Evolutionary conservation across 2,797 vertebrate species (phyloP).

Genomic region (Podarcis lilfordi): DNA sequence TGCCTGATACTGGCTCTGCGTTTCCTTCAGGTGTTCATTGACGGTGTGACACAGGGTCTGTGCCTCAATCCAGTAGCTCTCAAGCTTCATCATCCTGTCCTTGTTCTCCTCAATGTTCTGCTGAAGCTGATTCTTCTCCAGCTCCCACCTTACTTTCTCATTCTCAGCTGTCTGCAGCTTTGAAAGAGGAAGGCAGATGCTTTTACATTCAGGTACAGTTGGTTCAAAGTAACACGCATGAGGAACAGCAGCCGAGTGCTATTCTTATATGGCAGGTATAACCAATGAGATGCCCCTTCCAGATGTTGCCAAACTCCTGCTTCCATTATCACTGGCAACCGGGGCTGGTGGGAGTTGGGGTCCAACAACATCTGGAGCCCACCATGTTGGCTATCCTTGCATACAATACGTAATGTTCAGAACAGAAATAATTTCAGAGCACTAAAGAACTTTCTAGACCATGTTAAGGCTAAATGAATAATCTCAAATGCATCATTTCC

Average conservation of each 20-base stretch:
- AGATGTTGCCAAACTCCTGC: no score
- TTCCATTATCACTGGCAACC: no score
- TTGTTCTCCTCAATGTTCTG: constrained; percentile 99
- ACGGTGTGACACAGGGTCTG: constrained; percentile 97
- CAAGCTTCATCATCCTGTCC: constrained; percentile 96
- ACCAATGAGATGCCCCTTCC: no score
- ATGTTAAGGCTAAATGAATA: not conserved
- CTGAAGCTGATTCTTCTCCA: constrained; percentile 94
- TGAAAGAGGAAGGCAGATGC: constrained; percentile 53
- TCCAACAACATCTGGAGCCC: no score
- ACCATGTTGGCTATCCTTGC: not conserved
- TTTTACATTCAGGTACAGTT: constrained; percentile 23
- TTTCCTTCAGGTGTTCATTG: constrained; percentile 98
- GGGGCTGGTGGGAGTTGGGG: no score
- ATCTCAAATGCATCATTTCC: not conserved
- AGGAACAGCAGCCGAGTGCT: not conserved
- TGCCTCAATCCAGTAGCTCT: constrained; percentile 98
- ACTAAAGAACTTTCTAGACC: constrained; percentile 1
- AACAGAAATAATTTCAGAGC: not conserved
- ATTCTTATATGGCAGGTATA: rapidly evolving
- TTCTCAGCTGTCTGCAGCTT: constrained; percentile 93
- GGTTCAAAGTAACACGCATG: rapidly evolving
- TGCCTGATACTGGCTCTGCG: constrained; percentile 94
- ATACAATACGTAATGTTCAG: not conserved
- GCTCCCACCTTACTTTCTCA: constrained; percentile 96